phyloP scores from a whole-genome alignment of 2,888 invertebrate species.

The Trisateles emortualis region DNA sequence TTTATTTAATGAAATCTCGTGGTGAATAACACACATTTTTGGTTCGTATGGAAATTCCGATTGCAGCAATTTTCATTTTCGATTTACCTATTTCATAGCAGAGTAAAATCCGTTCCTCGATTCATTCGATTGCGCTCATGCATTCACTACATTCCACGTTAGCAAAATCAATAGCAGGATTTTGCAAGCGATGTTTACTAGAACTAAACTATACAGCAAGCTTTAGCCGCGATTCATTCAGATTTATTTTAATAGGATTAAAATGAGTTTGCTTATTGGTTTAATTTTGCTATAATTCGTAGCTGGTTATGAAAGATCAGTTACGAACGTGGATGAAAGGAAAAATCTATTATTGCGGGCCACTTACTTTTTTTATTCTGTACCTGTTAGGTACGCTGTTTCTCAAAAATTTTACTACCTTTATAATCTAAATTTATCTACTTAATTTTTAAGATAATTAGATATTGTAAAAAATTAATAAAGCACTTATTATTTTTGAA shows the following conservation, averaged over 20 bases:
- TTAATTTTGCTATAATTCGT: too few relatives aligned
- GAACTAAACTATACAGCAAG: neutral
- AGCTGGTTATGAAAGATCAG: too few relatives aligned
- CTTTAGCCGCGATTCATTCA: neutral
- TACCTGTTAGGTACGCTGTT: too few relatives aligned
- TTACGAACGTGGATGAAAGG: too few relatives aligned
- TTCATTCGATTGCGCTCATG: slow-evolving; percentile 17
- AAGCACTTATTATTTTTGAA: too few relatives aligned
- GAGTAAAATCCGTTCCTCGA: slow-evolving; percentile 8
- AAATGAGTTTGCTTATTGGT: neutral
- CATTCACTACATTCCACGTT: slow-evolving; percentile 6
- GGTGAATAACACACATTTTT: neutral
- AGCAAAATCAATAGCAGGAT: slow-evolving; percentile 3
- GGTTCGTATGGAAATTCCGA: neutral
- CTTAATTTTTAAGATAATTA: too few relatives aligned
- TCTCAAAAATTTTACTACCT: too few relatives aligned
- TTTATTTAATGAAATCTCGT: neutral
- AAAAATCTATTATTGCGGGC: too few relatives aligned
- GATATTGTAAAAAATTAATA: too few relatives aligned
- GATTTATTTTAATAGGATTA: neutral
- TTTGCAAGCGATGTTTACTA: neutral
- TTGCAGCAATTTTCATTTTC: neutral
- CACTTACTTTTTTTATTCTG: too few relatives aligned
- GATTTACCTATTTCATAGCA: slow-evolving; percentile 20
- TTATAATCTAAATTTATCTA: too few relatives aligned